phyloP scores from a whole-genome alignment of 2,797 vertebrate species.

The Delichon dasypus region DNA sequence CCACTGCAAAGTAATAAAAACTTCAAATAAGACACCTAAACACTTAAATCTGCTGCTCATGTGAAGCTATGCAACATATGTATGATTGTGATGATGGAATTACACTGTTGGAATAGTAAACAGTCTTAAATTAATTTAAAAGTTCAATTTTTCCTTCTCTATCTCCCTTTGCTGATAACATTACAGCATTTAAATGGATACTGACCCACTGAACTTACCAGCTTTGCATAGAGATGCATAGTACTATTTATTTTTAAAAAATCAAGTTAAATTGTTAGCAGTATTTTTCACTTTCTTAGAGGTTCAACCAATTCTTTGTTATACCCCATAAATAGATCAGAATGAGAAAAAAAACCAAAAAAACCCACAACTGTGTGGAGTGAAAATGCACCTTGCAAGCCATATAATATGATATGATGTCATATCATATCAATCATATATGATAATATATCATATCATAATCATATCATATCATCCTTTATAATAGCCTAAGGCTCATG shows the following conservation, averaged over 20 bases:
- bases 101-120: not conserved
- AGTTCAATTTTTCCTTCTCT: not conserved
- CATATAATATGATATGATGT: not conserved
- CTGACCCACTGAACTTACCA: not conserved
- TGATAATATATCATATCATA: too few species aligned
- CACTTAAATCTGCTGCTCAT: not conserved
- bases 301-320: not conserved
- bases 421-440: not conserved
- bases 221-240: not conserved
- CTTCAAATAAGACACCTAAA: not conserved
- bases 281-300: not conserved
- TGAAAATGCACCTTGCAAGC: not conserved
- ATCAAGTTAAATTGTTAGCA: not conserved
- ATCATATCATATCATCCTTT: not conserved
- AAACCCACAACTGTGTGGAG: too few species aligned
- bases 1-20: not conserved
- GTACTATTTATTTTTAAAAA: not conserved
- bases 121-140: not conserved
- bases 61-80: not conserved
- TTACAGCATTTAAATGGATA: not conserved
- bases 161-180: not conserved
- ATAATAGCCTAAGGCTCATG: not conserved
- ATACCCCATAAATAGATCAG: not conserved
- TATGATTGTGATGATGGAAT: not conserved
- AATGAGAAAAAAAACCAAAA: not conserved